Base-by-base conservation (phyloP, 2,888 invertebrate species). In the Drosophila monieri region DNA sequence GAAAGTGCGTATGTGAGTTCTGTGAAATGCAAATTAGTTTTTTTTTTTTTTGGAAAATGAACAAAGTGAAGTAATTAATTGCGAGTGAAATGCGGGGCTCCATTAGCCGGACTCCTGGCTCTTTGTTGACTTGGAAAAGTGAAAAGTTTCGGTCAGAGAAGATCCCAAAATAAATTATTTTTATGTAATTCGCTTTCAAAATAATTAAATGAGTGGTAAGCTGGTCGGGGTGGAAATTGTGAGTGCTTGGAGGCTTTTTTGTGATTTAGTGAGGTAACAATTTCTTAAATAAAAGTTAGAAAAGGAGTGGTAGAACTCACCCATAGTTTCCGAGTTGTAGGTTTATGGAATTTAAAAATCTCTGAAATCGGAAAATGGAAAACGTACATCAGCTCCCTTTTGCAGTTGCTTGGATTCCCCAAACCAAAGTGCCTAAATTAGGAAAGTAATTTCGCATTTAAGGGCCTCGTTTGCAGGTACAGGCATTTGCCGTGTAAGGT, bases 161-260 rank as follows among this genome's bases (percentile, higher is more conserved):
- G 67, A 61, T 71, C 67, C 60, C 74, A 65, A 77, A 80, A 80
- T 80, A 83, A 80, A 81, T 80, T 83, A 83, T 77, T 73, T 78
- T 64, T 73, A 66, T 80, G 83, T 81, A 81, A 80, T 76, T 77
- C 68, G 64, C 57, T 54, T 54, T 39, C 41, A 44, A 58, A 47
- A 67, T 65, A 65, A 65, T 65, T 65, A 65, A 62, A 9, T 47
- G 43, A 64, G 47, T 47, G 44, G n/a, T 44, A 37, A 39, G 18
- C 51, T 35, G 46, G 55, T 27, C 30, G 47, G 64, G 18, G 35
- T 25, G 18, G 66, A 64, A 41, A 48, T 49, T 51, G 32, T 25
- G 43, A n/a, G n/a, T n/a, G n/a, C n/a, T n/a, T n/a, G n/a, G n/a
- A n/a, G n/a, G n/a, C n/a, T n/a, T n/a, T 35, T 35, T 35, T 10